Evolutionary conservation across 1,140 invertebrate genomes (phyloP).

Genomic region (Kradibia gibbosae): DNA sequence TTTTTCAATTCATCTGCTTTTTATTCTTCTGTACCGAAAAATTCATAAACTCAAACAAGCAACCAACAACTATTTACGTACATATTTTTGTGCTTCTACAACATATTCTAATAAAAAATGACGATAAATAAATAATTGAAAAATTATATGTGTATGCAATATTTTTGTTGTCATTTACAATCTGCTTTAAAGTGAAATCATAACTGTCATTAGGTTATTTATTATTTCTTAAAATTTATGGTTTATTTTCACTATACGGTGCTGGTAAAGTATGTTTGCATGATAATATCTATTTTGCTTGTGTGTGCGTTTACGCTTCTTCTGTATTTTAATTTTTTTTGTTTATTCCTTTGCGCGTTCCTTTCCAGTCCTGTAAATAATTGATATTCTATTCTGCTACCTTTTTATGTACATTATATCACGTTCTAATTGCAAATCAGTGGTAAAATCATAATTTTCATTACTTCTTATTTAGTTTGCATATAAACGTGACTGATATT

Average conservation of each 20-base stretch:
- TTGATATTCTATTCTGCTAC: slow-evolving; percentile 59
- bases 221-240: slow-evolving; percentile 65
- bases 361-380: slow-evolving; percentile 60
- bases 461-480: slow-evolving; percentile 43
- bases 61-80: slow-evolving; percentile 11
- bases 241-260: slow-evolving; percentile 71
- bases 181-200: slow-evolving; percentile 58
- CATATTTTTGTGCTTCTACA: background rate
- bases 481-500: slow-evolving; percentile 51
- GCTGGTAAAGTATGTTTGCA: slow-evolving; percentile 68
- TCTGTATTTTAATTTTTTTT: slow-evolving; percentile 43
- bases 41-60: background rate
- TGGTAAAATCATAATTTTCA: slow-evolving; percentile 58
- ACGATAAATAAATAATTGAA: slow-evolving; percentile 15
- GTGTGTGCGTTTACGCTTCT: background rate
- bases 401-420: slow-evolving; percentile 66
- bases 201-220: slow-evolving; percentile 60
- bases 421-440: slow-evolving; percentile 62
- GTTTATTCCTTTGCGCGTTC: slow-evolving; percentile 39
- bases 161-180: slow-evolving; percentile 18
- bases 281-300: slow-evolving; percentile 30
- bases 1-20: background rate
- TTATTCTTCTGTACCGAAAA: background rate
- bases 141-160: slow-evolving; percentile 3
- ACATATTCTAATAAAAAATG: background rate